Percentiles rank a stretch among this genome's conserved stretches.
These are phyloP conservation scores for Dryas iulia DNA, from an alignment of 1,140 invertebrate genomes.

Conservation along the genomic window DNA sequence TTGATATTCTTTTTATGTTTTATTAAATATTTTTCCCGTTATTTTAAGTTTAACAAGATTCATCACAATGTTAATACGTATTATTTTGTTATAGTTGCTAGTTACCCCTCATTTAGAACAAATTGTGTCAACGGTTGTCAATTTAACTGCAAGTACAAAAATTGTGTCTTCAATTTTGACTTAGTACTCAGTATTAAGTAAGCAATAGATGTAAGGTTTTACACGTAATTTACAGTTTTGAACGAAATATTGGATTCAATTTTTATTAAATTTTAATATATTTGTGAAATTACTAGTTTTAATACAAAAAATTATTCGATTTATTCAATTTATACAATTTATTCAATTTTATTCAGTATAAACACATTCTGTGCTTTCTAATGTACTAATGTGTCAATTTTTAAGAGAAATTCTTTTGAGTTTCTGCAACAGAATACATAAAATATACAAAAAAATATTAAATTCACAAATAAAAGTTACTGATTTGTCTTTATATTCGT, in stretches of 20 bases:
- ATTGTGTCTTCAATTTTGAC: constrained; percentile 25
- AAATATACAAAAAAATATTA: no score
- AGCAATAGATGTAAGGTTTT: constrained; percentile 12
- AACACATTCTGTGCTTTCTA: no score
- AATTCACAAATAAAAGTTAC: no score
- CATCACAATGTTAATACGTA: constrained; percentile 2
- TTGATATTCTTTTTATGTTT: not conserved
- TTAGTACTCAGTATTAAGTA: constrained; percentile 15
- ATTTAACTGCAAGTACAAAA: constrained; percentile 31
- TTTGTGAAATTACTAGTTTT: no score
- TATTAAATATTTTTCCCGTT: not conserved
- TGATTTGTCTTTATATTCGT: not conserved
- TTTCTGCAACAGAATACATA: no score
- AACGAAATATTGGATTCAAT: no score
- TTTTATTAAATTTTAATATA: no score
- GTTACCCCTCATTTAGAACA: not conserved
- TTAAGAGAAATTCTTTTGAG: no score
- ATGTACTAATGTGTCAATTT: no score
- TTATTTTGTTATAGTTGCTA: not conserved
- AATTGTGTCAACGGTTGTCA: constrained; percentile 14
- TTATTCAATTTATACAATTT: no score
- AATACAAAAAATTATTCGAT: no score
- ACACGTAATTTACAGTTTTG: not conserved
- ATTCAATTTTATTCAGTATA: no score
- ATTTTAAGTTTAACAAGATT: not conserved